These are phyloP conservation scores for Napeogenes inachia DNA, from an alignment of 2,888 invertebrate species.

Conservation along the genomic window DNA sequence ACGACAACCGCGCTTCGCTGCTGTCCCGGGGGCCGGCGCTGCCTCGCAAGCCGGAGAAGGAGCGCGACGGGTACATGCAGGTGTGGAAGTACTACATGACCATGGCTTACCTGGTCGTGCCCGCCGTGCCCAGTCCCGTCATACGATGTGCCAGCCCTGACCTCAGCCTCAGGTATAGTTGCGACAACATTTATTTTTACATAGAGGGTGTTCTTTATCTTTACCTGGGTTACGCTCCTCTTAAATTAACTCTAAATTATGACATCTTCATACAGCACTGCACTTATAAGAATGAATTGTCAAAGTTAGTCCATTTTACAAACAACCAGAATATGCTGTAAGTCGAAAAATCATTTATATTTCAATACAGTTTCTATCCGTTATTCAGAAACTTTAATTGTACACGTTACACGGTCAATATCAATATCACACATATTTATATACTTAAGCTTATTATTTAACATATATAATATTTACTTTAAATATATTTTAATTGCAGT, in stretches of 20 bases:
- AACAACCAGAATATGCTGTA: neutral
- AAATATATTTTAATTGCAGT: conserved; percentile 12
- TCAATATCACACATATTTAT: conserved; percentile 9
- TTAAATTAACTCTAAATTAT: neutral
- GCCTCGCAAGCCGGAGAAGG: conserved; percentile 93
- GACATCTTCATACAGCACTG: neutral
- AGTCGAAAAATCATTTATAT: neutral
- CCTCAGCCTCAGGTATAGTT: conserved; percentile 87
- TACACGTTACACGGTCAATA: conserved; percentile 12
- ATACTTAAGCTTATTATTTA: conserved; percentile 8
- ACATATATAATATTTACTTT: conserved; percentile 11
- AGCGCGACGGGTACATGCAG: conserved; percentile 95
- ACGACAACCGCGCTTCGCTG: conserved; percentile 96
- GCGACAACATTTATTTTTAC: no score
- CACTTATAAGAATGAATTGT: neutral
- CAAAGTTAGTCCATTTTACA: no score
- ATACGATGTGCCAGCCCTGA: conserved; percentile 96
- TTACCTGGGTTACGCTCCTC: no score
- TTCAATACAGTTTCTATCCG: neutral
- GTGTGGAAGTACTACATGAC: conserved; percentile 99
- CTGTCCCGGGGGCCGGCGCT: conserved; percentile 89
- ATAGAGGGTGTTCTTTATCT: no score
- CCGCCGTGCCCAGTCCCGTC: conserved; percentile 91
- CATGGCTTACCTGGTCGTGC: conserved; percentile 97
- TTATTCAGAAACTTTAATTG: neutral